A percentile compares a stretch with the other conserved stretches of the same genome.
Conservation (phyloP, 2,113 vertebrate genomes). For the Clinocottus analis region DNA sequence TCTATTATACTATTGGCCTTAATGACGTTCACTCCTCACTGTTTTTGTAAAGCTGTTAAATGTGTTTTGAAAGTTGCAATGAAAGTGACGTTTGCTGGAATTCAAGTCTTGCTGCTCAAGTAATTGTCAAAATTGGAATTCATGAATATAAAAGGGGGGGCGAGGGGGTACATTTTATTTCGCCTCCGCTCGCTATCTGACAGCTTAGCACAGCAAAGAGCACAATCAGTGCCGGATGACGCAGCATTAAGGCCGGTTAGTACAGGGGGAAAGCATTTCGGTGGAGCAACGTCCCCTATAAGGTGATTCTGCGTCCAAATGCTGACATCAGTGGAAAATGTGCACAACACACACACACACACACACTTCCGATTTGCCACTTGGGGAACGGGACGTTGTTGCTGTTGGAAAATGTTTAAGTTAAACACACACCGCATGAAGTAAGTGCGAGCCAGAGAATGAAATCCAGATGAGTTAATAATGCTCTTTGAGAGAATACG, state of each 20-base stretch:
- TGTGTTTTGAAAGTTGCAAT: slow-evolving; percentile 48
- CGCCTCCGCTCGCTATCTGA: slow-evolving; percentile 42
- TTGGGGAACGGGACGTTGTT: slow-evolving; percentile 54
- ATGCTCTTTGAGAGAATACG: slow-evolving; percentile 25
- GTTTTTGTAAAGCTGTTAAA: slow-evolving; percentile 40
- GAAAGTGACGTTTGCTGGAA: slow-evolving; percentile 49
- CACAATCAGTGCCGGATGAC: slow-evolving; percentile 49
- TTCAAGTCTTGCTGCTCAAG: slow-evolving; percentile 42
- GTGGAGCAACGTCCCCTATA: slow-evolving; percentile 40
- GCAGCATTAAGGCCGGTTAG: slow-evolving; percentile 39
- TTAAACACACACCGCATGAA: slow-evolving; percentile 52
- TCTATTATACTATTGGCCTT: slow-evolving; percentile 50
- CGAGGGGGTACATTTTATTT: slow-evolving; percentile 49
- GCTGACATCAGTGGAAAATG: slow-evolving; percentile 75
- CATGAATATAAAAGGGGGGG: slow-evolving; percentile 36
- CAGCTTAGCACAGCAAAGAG: slow-evolving; percentile 59
- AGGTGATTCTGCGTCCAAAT: slow-evolving; percentile 49
- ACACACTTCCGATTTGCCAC: slow-evolving; percentile 44
- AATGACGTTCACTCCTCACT: slow-evolving; percentile 35
- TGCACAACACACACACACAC: slow-evolving; percentile 19
- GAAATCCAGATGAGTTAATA: slow-evolving; percentile 64
- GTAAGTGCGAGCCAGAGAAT: background rate
- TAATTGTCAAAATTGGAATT: slow-evolving; percentile 59
- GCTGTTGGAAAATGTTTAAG: slow-evolving; percentile 60
- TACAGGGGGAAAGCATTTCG: slow-evolving; percentile 33